Evolutionary conservation across 2,888 invertebrate species (phyloP).

Genomic region (Lithosia quadra): DNA sequence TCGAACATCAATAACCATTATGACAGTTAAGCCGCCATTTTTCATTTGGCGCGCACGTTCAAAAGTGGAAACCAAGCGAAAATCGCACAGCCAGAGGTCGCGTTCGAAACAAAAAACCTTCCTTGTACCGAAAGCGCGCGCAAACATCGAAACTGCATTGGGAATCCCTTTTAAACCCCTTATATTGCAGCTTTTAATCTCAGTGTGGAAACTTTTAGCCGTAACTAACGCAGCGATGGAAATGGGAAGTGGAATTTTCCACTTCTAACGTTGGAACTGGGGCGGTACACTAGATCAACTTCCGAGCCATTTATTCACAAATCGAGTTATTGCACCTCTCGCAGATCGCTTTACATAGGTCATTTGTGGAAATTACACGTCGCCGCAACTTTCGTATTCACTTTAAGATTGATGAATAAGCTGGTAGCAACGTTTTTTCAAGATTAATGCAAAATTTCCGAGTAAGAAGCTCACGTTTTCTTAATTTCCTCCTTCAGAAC

Average conservation of each 20-base stretch:
- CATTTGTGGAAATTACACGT: constrained; percentile 80
- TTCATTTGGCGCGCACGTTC: constrained; percentile 74
- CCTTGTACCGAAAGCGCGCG: constrained; percentile 61
- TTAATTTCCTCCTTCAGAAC: constrained; percentile 70
- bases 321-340: constrained; percentile 84
- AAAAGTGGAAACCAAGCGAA: constrained; percentile 69
- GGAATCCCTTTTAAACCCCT: constrained; percentile 66
- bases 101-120: constrained; percentile 72
- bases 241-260: constrained; percentile 66
- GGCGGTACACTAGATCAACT: constrained; percentile 78
- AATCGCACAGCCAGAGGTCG: constrained; percentile 74
- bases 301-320: constrained; percentile 84
- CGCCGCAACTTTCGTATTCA: constrained; percentile 59
- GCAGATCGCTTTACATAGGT: constrained; percentile 80
- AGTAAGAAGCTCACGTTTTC: constrained; percentile 65
- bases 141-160: constrained; percentile 70
- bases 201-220: constrained; percentile 60
- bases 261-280: constrained; percentile 62
- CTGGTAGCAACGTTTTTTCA: constrained; percentile 49
- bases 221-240: constrained; percentile 75
- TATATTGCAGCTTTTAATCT: constrained; percentile 75
- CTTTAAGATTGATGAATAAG: constrained; percentile 56
- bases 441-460: constrained; percentile 66
- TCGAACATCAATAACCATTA: constrained; percentile 81
- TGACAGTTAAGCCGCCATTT: constrained; percentile 82